Conservation (phyloP, 2,113 vertebrate genomes). For the Gambusia affinis region DNA sequence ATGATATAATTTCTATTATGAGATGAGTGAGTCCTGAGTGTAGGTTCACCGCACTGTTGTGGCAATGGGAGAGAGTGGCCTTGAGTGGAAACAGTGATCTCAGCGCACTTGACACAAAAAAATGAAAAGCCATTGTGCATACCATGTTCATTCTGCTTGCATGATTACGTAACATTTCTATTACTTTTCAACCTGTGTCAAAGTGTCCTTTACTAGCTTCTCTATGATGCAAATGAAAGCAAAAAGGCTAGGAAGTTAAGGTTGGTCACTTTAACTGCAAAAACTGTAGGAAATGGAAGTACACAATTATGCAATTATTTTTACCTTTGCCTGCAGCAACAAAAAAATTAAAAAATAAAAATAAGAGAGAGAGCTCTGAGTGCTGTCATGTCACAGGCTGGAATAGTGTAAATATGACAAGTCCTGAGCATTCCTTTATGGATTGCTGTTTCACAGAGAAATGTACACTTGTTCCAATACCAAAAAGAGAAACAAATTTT, state of each 20-base stretch:
- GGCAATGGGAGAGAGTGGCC: constrained; percentile 21
- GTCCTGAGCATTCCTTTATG: constrained; percentile 54
- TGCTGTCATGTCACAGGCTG: constrained; percentile 51
- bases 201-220: constrained; percentile 20
- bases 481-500: not conserved
- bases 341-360: constrained; percentile 17
- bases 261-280: constrained; percentile 28
- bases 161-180: constrained; percentile 33
- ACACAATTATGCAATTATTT: constrained; percentile 56
- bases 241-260: constrained; percentile 21
- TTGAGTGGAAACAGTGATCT: constrained; percentile 35
- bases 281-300: constrained; percentile 13
- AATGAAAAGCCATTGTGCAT: constrained; percentile 48
- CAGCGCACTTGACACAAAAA: constrained; percentile 49
- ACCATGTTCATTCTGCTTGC: constrained; percentile 26
- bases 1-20: constrained; percentile 50
- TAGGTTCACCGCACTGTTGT: constrained; percentile 20
- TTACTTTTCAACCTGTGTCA: constrained; percentile 34
- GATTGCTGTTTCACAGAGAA: constrained; percentile 21
- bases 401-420: constrained; percentile 37
- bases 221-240: constrained; percentile 3
- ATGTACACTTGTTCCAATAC: constrained; percentile 26
- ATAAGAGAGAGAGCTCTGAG: constrained; percentile 48
- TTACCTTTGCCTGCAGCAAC: constrained; percentile 27
- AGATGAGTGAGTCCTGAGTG: constrained; percentile 48